Percentiles rank a stretch among this genome's conserved stretches.
Conservation (phyloP, 2,888 invertebrate genomes). For the Caenorhabditis macrosperma region DNA sequence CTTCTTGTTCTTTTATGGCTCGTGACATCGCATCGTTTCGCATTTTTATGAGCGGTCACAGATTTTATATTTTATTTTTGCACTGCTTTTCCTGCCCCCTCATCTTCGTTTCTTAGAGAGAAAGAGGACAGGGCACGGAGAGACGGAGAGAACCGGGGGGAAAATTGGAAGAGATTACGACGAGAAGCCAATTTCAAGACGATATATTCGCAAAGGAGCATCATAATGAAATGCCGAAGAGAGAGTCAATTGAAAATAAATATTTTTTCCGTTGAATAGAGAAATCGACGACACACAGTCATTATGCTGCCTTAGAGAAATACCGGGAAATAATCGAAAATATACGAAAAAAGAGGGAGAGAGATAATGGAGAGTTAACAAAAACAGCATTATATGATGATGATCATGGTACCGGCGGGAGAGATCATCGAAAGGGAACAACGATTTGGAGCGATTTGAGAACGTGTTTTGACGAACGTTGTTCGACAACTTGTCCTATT, state of each 20-base stretch:
- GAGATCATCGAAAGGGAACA: no score
- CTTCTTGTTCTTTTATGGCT: slow-evolving; percentile 5
- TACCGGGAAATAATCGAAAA: not conserved
- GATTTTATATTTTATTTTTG: slow-evolving; percentile 29
- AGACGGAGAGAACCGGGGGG: not conserved
- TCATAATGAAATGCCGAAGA: slow-evolving; percentile 7
- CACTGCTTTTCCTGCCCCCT: slow-evolving; percentile 7
- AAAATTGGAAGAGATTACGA: slow-evolving; percentile 13
- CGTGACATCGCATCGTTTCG: slow-evolving; percentile 23
- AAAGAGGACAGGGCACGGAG: not conserved
- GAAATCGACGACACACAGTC: no score
- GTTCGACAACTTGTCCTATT: no score
- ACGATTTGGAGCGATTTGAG: no score
- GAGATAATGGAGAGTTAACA: no score
- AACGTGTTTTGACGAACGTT: no score
- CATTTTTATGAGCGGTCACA: slow-evolving; percentile 47
- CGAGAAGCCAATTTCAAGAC: slow-evolving; percentile 19
- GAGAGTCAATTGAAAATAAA: not conserved
- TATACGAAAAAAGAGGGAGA: not conserved
- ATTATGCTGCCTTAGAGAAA: not conserved
- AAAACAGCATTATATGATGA: no score
- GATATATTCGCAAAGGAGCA: not conserved
- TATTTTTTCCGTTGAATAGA: no score
- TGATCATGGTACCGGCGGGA: no score
- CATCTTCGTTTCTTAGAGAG: slow-evolving; percentile 22